These are phyloP conservation scores for Threskiornis aethiopicus DNA, from an alignment of 2,797 vertebrate genomes.

Conservation along the genomic window DNA sequence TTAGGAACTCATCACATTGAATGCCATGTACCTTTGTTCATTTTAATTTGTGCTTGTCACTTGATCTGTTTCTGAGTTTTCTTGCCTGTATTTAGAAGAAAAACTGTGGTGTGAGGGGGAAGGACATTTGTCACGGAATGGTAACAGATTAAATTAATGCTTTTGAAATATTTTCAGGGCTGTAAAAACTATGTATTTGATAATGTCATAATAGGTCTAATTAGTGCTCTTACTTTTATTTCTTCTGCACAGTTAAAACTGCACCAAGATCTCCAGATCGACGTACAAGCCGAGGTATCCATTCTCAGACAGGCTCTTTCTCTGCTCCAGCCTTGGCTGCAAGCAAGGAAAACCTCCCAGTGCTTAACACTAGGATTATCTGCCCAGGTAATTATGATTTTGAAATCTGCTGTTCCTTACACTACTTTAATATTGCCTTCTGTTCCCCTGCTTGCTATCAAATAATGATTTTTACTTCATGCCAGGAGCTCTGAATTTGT, in stretches of 20 bases:
- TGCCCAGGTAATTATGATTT: constrained; percentile 84
- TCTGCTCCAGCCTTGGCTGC: constrained; percentile 85
- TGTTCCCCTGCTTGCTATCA: background rate
- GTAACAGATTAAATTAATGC: background rate
- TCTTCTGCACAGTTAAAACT: constrained; percentile 76
- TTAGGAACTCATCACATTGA: background rate
- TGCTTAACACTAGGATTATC: constrained; percentile 97
- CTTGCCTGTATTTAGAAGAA: background rate
- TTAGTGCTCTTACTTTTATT: background rate
- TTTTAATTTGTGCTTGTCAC: background rate
- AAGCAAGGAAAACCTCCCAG: constrained; percentile 95
- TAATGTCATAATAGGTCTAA: background rate
- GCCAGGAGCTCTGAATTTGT: background rate
- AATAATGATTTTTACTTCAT: background rate
- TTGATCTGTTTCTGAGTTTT: background rate
- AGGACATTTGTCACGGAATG: background rate
- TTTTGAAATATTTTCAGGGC: background rate
- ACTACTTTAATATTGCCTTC: background rate
- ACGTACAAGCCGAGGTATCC: constrained; percentile 83
- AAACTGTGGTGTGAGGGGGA: background rate
- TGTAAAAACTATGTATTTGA: background rate
- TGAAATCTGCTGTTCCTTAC: background rate
- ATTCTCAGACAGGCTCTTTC: constrained; percentile 85
- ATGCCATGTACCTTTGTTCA: background rate
- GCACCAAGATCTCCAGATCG: constrained; percentile 86